Evolutionary conservation across 2,888 invertebrate genomes (phyloP).

Genomic region (Cinara cedri): DNA sequence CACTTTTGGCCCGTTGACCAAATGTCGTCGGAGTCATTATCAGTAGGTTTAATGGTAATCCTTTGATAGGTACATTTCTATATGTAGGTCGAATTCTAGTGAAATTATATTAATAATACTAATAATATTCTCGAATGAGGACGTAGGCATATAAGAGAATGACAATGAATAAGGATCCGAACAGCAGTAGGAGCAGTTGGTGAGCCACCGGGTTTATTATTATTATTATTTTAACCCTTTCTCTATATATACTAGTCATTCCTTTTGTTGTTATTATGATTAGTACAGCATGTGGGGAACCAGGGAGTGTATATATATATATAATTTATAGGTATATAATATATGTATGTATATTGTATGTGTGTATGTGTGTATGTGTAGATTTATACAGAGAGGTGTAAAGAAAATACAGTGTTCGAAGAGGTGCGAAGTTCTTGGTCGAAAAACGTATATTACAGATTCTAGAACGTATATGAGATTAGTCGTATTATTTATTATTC

Average conservation of each 20-base stretch:
- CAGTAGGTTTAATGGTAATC: slow-evolving; percentile 17
- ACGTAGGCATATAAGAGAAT: slow-evolving; percentile 22
- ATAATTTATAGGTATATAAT: no score
- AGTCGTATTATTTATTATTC: not conserved
- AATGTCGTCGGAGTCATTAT: slow-evolving; percentile 49
- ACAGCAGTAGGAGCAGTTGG: slow-evolving; percentile 54
- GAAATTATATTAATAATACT: slow-evolving; percentile 33
- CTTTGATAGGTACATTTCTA: not conserved
- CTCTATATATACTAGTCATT: slow-evolving; percentile 28
- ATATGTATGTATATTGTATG: not conserved
- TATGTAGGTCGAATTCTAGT: slow-evolving; percentile 48
- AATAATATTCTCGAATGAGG: slow-evolving; percentile 23
- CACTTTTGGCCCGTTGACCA: slow-evolving; percentile 43
- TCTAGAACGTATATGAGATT: no score
- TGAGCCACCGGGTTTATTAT: slow-evolving; percentile 54
- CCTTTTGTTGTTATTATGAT: slow-evolving; percentile 52
- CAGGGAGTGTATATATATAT: not conserved
- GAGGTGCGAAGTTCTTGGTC: not conserved
- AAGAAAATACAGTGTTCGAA: slow-evolving; percentile 1
- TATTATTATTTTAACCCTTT: slow-evolving; percentile 50
- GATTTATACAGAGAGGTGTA: not conserved
- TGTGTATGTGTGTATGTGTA: not conserved
- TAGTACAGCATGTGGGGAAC: slow-evolving; percentile 14
- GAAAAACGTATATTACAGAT: not conserved
- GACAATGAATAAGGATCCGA: slow-evolving; percentile 48